Evolutionary conservation across 2,113 vertebrate species (phyloP).

Genomic region (Odocoileus virginianus): DNA sequence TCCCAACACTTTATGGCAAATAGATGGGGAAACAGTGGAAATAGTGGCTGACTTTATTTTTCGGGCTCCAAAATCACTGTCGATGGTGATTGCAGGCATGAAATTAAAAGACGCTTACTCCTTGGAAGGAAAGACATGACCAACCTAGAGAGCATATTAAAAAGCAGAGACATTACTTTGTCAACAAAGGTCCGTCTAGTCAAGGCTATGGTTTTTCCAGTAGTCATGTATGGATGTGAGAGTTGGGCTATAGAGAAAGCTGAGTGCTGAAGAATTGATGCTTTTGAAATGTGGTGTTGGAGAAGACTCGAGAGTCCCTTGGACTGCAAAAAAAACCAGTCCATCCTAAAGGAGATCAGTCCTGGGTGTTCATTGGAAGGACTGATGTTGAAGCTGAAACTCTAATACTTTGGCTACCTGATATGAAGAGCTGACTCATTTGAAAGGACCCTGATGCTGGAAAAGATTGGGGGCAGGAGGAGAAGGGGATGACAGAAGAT

Average conservation of each 20-base stretch:
- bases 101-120: neutral
- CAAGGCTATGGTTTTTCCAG: neutral
- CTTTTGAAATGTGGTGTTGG: neutral
- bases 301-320: too few relatives aligned
- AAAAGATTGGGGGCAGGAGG: too few relatives aligned
- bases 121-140: neutral
- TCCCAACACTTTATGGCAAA: neutral
- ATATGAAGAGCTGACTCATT: too few relatives aligned
- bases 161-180: neutral
- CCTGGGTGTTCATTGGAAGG: too few relatives aligned
- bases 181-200: accelerated
- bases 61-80: neutral
- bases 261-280: neutral
- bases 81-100: neutral
- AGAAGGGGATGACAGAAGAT: too few relatives aligned
- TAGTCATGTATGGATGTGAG: neutral
- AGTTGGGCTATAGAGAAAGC: neutral
- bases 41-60: too few relatives aligned
- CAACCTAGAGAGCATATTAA: neutral
- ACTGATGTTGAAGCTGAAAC: too few relatives aligned
- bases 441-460: too few relatives aligned
- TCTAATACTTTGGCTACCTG: too few relatives aligned
- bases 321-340: too few relatives aligned
- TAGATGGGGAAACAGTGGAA: too few relatives aligned
- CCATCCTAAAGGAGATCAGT: too few relatives aligned